A percentile compares a stretch with the other conserved stretches of the same genome.
Evolutionary conservation across 1,140 invertebrate species (phyloP).

Genomic region (Sycophila sp.): DNA sequence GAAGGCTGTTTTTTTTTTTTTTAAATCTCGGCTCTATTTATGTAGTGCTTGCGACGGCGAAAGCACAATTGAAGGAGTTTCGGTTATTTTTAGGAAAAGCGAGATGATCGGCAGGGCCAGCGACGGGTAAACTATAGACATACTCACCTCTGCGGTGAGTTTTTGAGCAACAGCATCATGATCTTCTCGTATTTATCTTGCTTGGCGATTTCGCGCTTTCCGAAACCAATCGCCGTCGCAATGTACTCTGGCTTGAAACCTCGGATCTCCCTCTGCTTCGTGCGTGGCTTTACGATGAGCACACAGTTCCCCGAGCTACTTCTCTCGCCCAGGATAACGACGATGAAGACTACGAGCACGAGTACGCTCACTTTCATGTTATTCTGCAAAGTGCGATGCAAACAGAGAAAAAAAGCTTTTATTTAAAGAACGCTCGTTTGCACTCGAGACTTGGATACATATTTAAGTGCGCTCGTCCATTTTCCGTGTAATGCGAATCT

Average conservation of each 20-base stretch:
- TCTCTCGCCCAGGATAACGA: slow-evolving; percentile 42
- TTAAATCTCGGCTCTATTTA: too few relatives aligned
- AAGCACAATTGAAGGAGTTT: too few relatives aligned
- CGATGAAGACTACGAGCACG: slow-evolving; percentile 41
- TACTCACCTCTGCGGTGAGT: slow-evolving; percentile 40
- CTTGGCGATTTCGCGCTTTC: slow-evolving; percentile 46
- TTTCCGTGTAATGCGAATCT: too few relatives aligned
- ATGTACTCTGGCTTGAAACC: slow-evolving; percentile 49
- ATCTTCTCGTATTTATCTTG: slow-evolving; percentile 43
- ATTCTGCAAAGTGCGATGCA: slow-evolving; percentile 35
- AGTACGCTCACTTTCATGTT: slow-evolving; percentile 49
- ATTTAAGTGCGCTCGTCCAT: too few relatives aligned
- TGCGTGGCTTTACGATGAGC: slow-evolving; percentile 37
- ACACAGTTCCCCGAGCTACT: slow-evolving; percentile 45
- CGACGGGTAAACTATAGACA: too few relatives aligned
- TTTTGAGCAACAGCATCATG: slow-evolving; percentile 36
- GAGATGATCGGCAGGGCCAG: too few relatives aligned
- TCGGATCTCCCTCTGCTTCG: slow-evolving; percentile 47
- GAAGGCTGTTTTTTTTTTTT: too few relatives aligned
- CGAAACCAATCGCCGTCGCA: slow-evolving; percentile 49
- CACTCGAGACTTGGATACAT: too few relatives aligned
- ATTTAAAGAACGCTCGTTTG: background rate
- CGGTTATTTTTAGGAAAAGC: too few relatives aligned
- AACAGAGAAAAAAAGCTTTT: background rate
- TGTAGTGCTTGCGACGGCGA: too few relatives aligned